A percentile compares a stretch with the other conserved stretches of the same genome.
These are phyloP conservation scores for Sycobia sp. DNA, from an alignment of 1,140 invertebrate species.

Conservation along the genomic window DNA sequence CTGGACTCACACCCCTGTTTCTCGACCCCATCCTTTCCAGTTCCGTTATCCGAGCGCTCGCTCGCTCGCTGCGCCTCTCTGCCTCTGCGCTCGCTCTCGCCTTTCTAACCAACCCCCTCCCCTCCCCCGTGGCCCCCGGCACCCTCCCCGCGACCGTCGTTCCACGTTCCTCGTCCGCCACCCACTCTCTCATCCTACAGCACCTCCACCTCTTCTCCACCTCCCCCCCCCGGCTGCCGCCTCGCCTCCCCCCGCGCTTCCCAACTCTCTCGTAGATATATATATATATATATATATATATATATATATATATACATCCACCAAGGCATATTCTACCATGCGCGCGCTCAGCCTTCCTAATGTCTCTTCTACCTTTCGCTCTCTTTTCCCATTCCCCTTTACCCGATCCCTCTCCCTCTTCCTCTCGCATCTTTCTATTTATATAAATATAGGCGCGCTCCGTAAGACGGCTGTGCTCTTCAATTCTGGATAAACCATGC, in stretches of 20 bases:
- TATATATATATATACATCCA: too few species aligned
- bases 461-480: background rate
- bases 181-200: conserved; percentile 16
- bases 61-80: conserved; percentile 38
- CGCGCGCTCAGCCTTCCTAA: conserved; percentile 42
- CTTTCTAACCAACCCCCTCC: conserved; percentile 33
- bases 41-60: conserved; percentile 38
- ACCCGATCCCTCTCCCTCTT: conserved; percentile 37
- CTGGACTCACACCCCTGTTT: conserved; percentile 56
- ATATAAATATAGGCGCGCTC: background rate
- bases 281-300: too few species aligned
- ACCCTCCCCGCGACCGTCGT: conserved; percentile 20
- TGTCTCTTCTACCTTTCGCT: conserved; percentile 30
- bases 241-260: conserved; percentile 15
- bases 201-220: conserved; percentile 45
- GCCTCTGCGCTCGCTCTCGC: conserved; percentile 35
- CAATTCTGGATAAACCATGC: conserved; percentile 16
- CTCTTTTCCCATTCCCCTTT: background rate
- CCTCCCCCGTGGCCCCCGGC: conserved; percentile 14
- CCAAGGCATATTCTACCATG: conserved; percentile 35
- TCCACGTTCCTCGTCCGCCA: conserved; percentile 31
- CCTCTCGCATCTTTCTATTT: conserved; percentile 1
- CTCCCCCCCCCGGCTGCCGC: conserved; percentile 20
- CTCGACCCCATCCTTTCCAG: conserved; percentile 43
- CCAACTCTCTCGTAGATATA: conserved; percentile 36